phyloP scores from a whole-genome alignment of 2,797 vertebrate species.

The Tangara arthus region DNA sequence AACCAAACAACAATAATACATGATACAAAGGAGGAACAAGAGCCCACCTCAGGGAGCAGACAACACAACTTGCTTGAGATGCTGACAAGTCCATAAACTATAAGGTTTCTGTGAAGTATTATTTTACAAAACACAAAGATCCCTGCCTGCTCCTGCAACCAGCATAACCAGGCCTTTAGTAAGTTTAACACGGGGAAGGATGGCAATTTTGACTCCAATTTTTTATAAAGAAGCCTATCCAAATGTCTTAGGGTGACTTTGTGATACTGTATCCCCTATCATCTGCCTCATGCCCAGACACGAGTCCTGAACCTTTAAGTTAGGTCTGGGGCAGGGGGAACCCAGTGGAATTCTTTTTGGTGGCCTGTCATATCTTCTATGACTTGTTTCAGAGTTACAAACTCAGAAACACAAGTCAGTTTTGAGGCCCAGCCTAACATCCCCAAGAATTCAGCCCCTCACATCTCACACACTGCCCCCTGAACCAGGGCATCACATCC shows the following conservation, averaged over 20 bases:
- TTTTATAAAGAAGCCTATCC: background rate
- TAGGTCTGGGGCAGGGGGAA: background rate
- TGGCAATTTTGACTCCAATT: background rate
- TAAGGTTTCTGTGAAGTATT: background rate
- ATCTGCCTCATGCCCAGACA: background rate
- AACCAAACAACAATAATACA: background rate
- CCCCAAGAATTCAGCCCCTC: background rate
- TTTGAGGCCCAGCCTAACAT: background rate
- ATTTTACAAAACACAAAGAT: background rate
- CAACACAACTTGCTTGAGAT: background rate
- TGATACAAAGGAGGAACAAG: background rate
- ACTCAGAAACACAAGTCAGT: fast-evolving
- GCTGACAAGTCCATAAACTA: background rate
- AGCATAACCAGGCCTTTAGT: background rate
- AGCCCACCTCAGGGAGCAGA: background rate
- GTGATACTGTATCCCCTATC: background rate
- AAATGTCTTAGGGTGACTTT: background rate
- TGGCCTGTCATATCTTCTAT: background rate
- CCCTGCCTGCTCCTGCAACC: background rate
- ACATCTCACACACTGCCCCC: fast-evolving
- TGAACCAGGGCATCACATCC: background rate
- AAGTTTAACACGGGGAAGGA: background rate
- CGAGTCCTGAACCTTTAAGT: background rate
- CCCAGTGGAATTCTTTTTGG: background rate
- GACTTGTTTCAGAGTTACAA: background rate